A percentile compares a stretch with the other conserved stretches of the same genome.
phyloP scores from a whole-genome alignment of 2,797 vertebrate species.

The Petrocephalus sullivani region DNA sequence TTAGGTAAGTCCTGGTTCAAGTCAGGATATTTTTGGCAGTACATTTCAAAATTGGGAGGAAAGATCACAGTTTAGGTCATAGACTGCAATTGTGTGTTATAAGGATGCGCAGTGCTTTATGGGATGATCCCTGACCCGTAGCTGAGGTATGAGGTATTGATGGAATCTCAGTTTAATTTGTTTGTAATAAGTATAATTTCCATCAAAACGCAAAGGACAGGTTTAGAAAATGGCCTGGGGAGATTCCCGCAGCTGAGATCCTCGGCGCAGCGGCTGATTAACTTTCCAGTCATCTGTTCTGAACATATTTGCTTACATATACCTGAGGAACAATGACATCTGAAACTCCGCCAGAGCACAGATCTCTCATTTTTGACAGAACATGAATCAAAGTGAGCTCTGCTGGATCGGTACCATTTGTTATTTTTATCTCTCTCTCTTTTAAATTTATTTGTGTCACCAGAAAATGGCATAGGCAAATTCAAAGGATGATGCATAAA shows the following conservation, averaged over 20 bases:
- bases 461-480: constrained; percentile 30
- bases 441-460: constrained; percentile 32
- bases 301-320: constrained; percentile 37
- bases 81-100: too few relatives aligned
- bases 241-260: constrained; percentile 27
- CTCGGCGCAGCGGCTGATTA: constrained; percentile 26
- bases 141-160: background rate
- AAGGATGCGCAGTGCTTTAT: too few relatives aligned
- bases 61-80: too few relatives aligned
- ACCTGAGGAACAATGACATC: constrained; percentile 25
- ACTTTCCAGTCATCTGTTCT: constrained; percentile 36
- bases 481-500: constrained; percentile 33
- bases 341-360: constrained; percentile 18
- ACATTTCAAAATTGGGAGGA: too few relatives aligned
- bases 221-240: background rate
- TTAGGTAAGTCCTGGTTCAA: too few relatives aligned
- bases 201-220: background rate
- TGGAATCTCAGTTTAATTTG: too few relatives aligned
- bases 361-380: constrained; percentile 31
- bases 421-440: constrained; percentile 24
- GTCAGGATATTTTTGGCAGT: too few relatives aligned
- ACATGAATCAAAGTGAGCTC: constrained; percentile 42
- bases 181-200: background rate
- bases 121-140: too few relatives aligned
- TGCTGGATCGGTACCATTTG: constrained; percentile 39